These are phyloP conservation scores for Falco peregrinus DNA, from an alignment of 2,797 vertebrate species.

Conservation along the genomic window DNA sequence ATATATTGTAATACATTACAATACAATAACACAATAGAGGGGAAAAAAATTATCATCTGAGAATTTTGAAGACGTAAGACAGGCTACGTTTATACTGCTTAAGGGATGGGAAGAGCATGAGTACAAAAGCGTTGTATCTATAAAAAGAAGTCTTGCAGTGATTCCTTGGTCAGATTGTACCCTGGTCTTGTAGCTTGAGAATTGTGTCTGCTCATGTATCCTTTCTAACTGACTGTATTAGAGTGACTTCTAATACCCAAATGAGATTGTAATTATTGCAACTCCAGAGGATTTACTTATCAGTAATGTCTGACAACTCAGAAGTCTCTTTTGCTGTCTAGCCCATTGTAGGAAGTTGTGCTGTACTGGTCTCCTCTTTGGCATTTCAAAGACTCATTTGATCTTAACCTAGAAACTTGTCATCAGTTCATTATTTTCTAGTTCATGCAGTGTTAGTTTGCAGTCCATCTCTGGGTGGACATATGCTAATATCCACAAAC, in stretches of 20 bases:
- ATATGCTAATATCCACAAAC: background rate
- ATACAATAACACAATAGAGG: too few species aligned
- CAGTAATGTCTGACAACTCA: background rate
- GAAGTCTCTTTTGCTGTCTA: background rate
- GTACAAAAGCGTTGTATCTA: background rate
- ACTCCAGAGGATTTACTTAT: background rate
- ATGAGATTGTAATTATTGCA: background rate
- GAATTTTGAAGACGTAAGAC: background rate
- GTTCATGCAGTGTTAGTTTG: background rate
- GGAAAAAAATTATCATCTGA: background rate
- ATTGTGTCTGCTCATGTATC: background rate
- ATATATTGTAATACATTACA: too few species aligned
- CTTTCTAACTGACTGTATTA: background rate
- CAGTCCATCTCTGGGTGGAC: background rate
- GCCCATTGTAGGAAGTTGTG: background rate
- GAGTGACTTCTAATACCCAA: background rate
- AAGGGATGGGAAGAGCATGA: background rate
- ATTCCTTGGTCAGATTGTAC: background rate
- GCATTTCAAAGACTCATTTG: background rate
- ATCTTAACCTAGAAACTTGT: background rate
- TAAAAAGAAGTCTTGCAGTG: background rate
- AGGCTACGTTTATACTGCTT: background rate
- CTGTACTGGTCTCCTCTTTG: background rate
- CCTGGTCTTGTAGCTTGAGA: background rate
- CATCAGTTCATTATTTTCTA: background rate